Conservation (phyloP, 2,888 invertebrate species). For the Lamproptera curius region DNA sequence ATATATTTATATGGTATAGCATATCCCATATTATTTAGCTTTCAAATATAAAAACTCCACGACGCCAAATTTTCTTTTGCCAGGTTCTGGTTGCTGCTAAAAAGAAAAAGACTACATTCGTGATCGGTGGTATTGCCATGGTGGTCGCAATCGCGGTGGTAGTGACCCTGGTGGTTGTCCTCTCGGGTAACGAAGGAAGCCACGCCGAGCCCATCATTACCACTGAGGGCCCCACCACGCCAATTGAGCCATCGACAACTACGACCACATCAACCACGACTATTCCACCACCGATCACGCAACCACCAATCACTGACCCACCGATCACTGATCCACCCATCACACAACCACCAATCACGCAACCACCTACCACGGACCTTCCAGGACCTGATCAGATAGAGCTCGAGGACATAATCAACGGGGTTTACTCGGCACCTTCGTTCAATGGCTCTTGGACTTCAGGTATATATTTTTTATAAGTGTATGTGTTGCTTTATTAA, state of each 20-base stretch:
- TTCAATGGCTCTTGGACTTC: slow-evolving; percentile 92
- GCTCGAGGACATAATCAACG: slow-evolving; percentile 85
- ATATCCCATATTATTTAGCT: no score
- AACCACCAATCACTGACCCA: slow-evolving; percentile 19
- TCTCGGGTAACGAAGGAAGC: slow-evolving; percentile 59
- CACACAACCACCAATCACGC: slow-evolving; percentile 18
- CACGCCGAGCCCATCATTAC: slow-evolving; percentile 44
- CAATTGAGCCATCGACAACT: slow-evolving; percentile 20
- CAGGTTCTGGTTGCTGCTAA: slow-evolving; percentile 81
- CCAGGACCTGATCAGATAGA: slow-evolving; percentile 57
- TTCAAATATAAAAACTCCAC: no score
- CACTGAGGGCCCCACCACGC: slow-evolving; percentile 37
- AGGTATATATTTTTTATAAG: slow-evolving; percentile 68
- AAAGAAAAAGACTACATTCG: slow-evolving; percentile 74
- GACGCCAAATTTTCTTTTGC: slow-evolving; percentile 35
- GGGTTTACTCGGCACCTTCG: slow-evolving; percentile 80
- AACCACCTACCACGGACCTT: slow-evolving; percentile 19
- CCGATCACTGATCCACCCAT: slow-evolving; percentile 35
- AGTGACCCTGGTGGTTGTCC: slow-evolving; percentile 78
- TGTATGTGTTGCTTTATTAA: no score
- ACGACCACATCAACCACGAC: slow-evolving; percentile 30
- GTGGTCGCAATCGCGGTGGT: slow-evolving; percentile 78
- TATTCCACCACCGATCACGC: slow-evolving; percentile 23
- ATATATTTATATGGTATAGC: no score
- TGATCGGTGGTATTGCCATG: slow-evolving; percentile 75